These are phyloP conservation scores for Amblyteles armatorius DNA, from an alignment of 2,888 invertebrate species.

Conservation along the genomic window DNA sequence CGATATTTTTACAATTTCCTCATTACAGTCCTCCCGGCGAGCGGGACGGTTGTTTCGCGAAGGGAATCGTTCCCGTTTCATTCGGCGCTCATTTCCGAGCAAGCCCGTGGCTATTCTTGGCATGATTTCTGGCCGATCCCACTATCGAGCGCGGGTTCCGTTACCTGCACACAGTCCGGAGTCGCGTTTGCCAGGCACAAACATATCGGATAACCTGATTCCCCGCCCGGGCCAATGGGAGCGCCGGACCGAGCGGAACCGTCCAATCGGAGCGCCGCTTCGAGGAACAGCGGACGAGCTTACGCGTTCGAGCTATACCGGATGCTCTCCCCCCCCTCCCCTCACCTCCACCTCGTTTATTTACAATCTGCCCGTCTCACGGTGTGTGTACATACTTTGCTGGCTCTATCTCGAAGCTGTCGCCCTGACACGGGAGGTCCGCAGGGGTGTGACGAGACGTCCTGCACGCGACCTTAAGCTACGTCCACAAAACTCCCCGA, in stretches of 20 bases:
- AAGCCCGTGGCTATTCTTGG: conserved; percentile 60
- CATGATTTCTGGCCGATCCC: conserved; percentile 60
- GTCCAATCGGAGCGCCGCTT: conserved; percentile 47
- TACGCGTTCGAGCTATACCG: background rate
- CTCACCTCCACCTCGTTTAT: conserved; percentile 15
- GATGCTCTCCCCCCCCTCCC: background rate
- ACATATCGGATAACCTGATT: conserved; percentile 59
- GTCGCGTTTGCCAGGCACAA: conserved; percentile 52
- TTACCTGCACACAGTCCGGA: conserved; percentile 13
- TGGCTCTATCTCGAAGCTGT: conserved; percentile 25
- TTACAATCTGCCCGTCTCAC: conserved; percentile 26
- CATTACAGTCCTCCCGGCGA: background rate
- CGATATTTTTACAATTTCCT: background rate
- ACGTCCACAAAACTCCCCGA: conserved; percentile 39
- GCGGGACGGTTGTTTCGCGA: background rate
- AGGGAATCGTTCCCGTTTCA: background rate
- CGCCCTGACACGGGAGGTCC: conserved; percentile 37
- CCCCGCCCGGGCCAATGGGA: conserved; percentile 2
- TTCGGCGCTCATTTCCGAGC: conserved; percentile 33
- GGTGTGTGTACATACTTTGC: conserved; percentile 3
- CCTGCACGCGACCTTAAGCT: conserved; percentile 59
- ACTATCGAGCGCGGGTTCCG: conserved; percentile 60
- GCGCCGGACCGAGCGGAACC: background rate
- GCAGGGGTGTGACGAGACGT: conserved; percentile 13
- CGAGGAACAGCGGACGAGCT: conserved; percentile 2